Base-by-base conservation (phyloP, 2,888 invertebrate species). In the Saturnia japonica region DNA sequence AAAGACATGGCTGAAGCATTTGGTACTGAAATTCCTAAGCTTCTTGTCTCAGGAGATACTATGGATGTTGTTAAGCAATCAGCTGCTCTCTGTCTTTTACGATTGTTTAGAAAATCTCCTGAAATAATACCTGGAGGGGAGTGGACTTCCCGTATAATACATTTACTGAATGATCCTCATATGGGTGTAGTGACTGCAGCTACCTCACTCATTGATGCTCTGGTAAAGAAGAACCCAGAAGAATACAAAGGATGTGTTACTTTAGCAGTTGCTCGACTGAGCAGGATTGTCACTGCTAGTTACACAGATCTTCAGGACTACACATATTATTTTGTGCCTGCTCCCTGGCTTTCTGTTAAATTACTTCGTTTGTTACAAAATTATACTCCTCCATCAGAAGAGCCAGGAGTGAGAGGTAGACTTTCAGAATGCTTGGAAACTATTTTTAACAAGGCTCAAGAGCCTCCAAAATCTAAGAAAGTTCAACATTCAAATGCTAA, bases 1-100 rank as follows among this genome's bases (percentile, higher is more conserved):
- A 97, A 98, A 85, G 99, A 99, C 89, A 99, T 99, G 99, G 99
- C 99, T n/a, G 99, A 99, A 90, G 99, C 99, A 67, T 99, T 99
- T 93, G 98, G 98, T 70, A 97, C 97, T 81, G 99, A 99, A 91
- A 99, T 99, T 88, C 99, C 99, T 74, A 99, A 99, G 91, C 95
- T 99, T 70, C 96, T 99, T 75, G 99, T 99, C 54, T 99, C 99
- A 73, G 99, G 99, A 45, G 99, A 99, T 88, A 99, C 99, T 22
- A 99, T 99, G 96, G 99, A 99, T 93, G 98, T 99, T 72, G 99
- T 99, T 1, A 99, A 99, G 92, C 99, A 99, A 94, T 99, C 99
- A 80, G 99, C 99, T 76, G 99, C 99, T 69, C 95, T 99, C 66
- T 99, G 99, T 88, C 95, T 99, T 74, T 94, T 99, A 74, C 96